Evolutionary conservation across 2,888 invertebrate species (phyloP).

Genomic region (Ferdinandea cuprea): DNA sequence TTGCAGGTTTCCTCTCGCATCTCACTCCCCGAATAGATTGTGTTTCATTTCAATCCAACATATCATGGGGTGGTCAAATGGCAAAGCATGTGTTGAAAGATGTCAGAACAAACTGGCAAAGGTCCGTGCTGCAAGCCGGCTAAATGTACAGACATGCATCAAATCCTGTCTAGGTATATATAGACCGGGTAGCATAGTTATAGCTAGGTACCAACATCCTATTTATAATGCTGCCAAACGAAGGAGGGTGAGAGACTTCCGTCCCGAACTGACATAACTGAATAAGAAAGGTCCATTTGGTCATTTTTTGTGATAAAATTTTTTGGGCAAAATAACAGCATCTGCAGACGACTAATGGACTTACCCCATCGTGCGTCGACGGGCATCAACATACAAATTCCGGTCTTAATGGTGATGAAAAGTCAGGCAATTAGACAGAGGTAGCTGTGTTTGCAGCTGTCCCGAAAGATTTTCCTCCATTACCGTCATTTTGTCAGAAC

Average conservation of each 20-base stretch:
- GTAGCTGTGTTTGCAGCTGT: constrained; percentile 34
- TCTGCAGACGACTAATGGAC: not conserved
- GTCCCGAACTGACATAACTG: constrained; percentile 13
- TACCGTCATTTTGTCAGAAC: not conserved
- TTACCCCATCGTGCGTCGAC: not conserved
- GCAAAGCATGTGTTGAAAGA: constrained; percentile 15
- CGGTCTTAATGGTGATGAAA: constrained; percentile 40
- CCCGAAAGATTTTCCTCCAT: constrained; percentile 14
- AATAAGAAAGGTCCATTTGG: constrained; percentile 35
- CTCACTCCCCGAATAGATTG: constrained; percentile 25
- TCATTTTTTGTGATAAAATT: not conserved
- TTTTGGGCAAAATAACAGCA: not conserved
- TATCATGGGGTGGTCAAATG: not conserved
- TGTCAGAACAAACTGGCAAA: constrained; percentile 14
- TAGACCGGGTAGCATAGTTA: constrained; percentile 4
- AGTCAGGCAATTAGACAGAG: constrained; percentile 52
- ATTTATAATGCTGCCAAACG: too few relatives aligned
- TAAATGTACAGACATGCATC: constrained; percentile 18
- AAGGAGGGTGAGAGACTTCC: too few relatives aligned
- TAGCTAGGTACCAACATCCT: too few relatives aligned
- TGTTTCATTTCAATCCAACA: constrained; percentile 21
- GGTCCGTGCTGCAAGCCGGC: constrained; percentile 20
- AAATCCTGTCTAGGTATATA: not conserved
- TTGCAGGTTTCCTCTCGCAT: constrained; percentile 11
- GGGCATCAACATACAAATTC: not conserved